Evolutionary conservation across 2,797 vertebrate species (phyloP), one percentile per base, ranked within the genome.

Genomic region (Emys orbicularis): DNA sequence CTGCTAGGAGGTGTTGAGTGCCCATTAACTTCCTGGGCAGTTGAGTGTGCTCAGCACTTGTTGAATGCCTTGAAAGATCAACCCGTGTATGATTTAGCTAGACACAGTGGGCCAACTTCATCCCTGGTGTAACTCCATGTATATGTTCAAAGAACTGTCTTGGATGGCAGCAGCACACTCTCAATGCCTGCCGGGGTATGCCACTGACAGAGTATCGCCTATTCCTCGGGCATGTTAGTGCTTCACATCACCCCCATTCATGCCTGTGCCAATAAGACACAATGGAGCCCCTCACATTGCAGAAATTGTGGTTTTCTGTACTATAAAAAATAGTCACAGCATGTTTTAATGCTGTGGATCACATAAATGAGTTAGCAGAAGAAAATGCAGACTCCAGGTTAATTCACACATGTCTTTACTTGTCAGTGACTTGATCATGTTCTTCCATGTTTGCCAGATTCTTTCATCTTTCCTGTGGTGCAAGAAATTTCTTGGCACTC

Each of bases 301-400:
- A 77, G 44, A 77, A 77, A 77, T 27, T 49, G 18, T 37, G n/a
- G 27, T 47, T 77, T 94, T 94, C 94, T 96, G 86, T 91, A 79
- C 85, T 31, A 77, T 31, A 47, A 77, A 41, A 92, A 90, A 81
- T 79, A 86, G 41, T 94, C 91, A 90, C 93, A 94, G 96, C 86
- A 87, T 95, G 91, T 83, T 84, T 89, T 96, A 88, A 92, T 49
- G 13, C 74, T 1, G 0, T 86, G 56, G 29, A 57, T 90, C 93
- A 94, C 90, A 93, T 92, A 96, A 95, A 97, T 94, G 96, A 95
- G 90, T 92, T 83, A 91, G 81, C 89, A 77, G 23, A 94, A 94
- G 88, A 92, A 65, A 83, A 96, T 95, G 90, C 53, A 88, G 94
- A 93, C 44, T 87, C 72, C 34, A 95, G 87, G 87, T 94, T 88